These are phyloP conservation scores for Drosophila oshimai DNA, from an alignment of 1,140 invertebrate species.

Conservation along the genomic window DNA sequence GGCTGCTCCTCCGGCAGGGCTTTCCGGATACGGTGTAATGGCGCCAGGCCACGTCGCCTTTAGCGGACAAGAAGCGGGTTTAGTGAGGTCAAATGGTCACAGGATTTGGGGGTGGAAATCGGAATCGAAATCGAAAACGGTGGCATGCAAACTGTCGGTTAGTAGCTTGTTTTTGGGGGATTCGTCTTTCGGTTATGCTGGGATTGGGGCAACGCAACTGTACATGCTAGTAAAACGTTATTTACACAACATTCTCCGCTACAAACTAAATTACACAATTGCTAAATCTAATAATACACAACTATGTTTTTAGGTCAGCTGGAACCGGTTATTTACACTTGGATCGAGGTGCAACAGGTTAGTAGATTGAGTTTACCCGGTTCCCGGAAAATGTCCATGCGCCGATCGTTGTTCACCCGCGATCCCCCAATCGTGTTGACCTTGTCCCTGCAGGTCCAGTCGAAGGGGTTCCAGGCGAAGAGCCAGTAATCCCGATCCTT, in stretches of 20 bases:
- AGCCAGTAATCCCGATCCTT: constrained; percentile 85
- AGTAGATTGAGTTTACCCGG: constrained; percentile 82
- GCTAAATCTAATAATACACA: constrained; percentile 24
- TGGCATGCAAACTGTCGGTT: constrained; percentile 46
- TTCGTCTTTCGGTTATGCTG: constrained; percentile 44
- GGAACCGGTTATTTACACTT: constrained; percentile 74
- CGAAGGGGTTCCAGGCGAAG: constrained; percentile 86
- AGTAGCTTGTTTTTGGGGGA: constrained; percentile 43
- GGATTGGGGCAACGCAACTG: constrained; percentile 30
- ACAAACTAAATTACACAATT: constrained; percentile 45
- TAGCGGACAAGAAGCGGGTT: constrained; percentile 51
- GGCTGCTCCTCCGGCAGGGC: constrained; percentile 88
- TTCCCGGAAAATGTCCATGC: constrained; percentile 82
- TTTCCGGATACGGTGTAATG: constrained; percentile 90
- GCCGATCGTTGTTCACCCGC: constrained; percentile 79
- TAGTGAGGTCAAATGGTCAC: constrained; percentile 11
- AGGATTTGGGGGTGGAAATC: background rate
- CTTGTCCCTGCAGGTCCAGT: constrained; percentile 82
- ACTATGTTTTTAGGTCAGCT: constrained; percentile 4
- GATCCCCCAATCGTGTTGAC: constrained; percentile 81
- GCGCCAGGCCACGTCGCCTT: constrained; percentile 85
- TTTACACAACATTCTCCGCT: constrained; percentile 51
- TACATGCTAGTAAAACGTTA: constrained; percentile 65
- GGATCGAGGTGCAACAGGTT: constrained; percentile 80
- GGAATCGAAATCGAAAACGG: background rate